Conservation (phyloP, 2,888 invertebrate genomes). For the Lampropteryx suffumata region DNA sequence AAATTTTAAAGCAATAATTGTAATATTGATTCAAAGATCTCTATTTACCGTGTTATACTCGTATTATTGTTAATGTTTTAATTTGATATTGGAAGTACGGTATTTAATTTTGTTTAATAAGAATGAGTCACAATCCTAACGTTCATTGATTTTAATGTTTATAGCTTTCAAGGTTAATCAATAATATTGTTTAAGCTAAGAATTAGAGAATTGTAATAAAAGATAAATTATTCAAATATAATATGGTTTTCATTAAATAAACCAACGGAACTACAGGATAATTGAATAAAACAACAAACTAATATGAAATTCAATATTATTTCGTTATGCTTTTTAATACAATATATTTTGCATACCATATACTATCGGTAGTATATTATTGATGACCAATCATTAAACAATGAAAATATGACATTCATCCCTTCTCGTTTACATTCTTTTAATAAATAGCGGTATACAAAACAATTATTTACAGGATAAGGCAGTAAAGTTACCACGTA, state of each 20-base stretch:
- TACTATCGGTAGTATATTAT: constrained; percentile 80
- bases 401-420: constrained; percentile 79
- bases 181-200: no score
- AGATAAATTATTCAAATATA: constrained; percentile 11
- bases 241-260: constrained; percentile 2
- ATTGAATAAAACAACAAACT: constrained; percentile 59
- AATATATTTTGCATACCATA: constrained; percentile 81
- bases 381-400: constrained; percentile 82
- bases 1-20: neutral
- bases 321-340: constrained; percentile 83
- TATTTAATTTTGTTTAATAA: constrained; percentile 15
- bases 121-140: constrained; percentile 25
- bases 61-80: constrained; percentile 5
- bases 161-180: constrained; percentile 20
- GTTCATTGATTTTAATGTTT: constrained; percentile 25
- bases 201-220: constrained; percentile 23
- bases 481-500: constrained; percentile 81
- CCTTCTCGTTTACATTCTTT: constrained; percentile 79
- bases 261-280: no score
- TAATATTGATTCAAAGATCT: constrained; percentile 22
- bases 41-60: constrained; percentile 13
- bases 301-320: constrained; percentile 83
- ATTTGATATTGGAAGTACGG: constrained; percentile 9
- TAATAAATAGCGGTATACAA: constrained; percentile 84
- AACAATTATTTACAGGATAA: constrained; percentile 83